Conservation (phyloP, 1,140 invertebrate species). For the Drosophila parabipectinata region DNA sequence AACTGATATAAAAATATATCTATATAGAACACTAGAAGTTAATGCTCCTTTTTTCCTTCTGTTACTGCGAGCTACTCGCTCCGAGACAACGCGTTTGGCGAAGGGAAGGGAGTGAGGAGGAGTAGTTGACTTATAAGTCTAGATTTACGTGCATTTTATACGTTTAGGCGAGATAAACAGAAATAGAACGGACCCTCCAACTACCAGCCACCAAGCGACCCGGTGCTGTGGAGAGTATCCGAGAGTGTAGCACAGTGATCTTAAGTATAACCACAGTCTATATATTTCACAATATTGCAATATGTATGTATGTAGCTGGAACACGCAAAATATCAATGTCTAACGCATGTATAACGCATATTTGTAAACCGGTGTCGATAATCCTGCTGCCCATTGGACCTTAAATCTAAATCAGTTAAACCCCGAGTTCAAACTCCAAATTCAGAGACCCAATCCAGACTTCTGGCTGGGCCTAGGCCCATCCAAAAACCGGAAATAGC, state of each 20-base stretch:
- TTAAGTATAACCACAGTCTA: too few species aligned
- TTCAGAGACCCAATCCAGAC: background rate
- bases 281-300: too few species aligned
- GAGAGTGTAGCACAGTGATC: too few species aligned
- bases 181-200: conserved; percentile 11
- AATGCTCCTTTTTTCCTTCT: conserved; percentile 39
- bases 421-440: background rate
- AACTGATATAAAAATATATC: conserved; percentile 47
- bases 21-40: conserved; percentile 50
- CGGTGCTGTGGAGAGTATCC: too few species aligned
- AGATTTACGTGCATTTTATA: conserved; percentile 75
- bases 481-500: background rate
- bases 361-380: conserved; percentile 28
- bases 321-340: conserved; percentile 37
- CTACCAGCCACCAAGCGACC: too few species aligned
- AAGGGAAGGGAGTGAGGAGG: conserved; percentile 14
- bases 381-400: conserved; percentile 13
- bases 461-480: background rate
- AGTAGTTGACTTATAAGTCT: conserved; percentile 55
- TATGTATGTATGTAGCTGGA: conserved; percentile 1
- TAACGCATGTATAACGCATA: conserved; percentile 18
- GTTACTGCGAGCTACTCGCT: conserved; percentile 21
- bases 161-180: conserved; percentile 49
- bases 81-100: conserved; percentile 6
- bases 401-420: background rate